Evolutionary conservation across 2,888 invertebrate genomes (phyloP).

Genomic region (Tenthredo notha): DNA sequence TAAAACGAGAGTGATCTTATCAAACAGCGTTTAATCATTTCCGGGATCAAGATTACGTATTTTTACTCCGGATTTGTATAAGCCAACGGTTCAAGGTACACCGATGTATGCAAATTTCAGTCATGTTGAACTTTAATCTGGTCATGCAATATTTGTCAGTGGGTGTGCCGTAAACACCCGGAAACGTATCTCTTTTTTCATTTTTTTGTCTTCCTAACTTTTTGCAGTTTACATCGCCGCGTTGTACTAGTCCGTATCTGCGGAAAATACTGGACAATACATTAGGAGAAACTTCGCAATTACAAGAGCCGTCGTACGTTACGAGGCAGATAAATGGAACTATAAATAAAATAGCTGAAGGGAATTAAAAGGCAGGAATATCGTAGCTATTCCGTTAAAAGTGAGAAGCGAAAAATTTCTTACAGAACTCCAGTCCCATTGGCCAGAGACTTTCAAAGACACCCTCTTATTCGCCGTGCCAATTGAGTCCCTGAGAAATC

Average conservation of each 20-base stretch:
- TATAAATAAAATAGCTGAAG: slow-evolving; percentile 56
- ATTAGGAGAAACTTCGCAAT: slow-evolving; percentile 55
- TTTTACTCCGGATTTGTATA: background rate
- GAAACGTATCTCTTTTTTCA: background rate
- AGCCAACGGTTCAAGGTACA: background rate
- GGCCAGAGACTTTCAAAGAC: background rate
- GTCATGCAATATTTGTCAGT: background rate
- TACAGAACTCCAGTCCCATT: background rate
- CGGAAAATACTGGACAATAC: slow-evolving; percentile 48
- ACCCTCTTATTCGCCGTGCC: background rate
- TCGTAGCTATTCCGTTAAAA: slow-evolving; percentile 9
- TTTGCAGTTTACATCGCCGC: background rate
- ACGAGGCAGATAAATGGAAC: slow-evolving; percentile 55
- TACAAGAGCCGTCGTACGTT: slow-evolving; percentile 52
- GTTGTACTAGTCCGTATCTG: slow-evolving; percentile 7
- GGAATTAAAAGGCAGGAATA: slow-evolving; percentile 57
- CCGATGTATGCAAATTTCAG: background rate
- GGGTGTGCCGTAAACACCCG: background rate
- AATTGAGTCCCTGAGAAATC: background rate
- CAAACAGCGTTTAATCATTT: slow-evolving; percentile 11
- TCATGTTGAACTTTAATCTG: background rate
- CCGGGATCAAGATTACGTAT: background rate
- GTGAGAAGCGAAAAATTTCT: background rate
- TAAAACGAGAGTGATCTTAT: background rate
- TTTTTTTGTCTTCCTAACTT: background rate